A percentile compares a stretch with the other conserved stretches of the same genome.
Conservation (phyloP, 2,797 vertebrate genomes). For the Chelonia mydas region DNA sequence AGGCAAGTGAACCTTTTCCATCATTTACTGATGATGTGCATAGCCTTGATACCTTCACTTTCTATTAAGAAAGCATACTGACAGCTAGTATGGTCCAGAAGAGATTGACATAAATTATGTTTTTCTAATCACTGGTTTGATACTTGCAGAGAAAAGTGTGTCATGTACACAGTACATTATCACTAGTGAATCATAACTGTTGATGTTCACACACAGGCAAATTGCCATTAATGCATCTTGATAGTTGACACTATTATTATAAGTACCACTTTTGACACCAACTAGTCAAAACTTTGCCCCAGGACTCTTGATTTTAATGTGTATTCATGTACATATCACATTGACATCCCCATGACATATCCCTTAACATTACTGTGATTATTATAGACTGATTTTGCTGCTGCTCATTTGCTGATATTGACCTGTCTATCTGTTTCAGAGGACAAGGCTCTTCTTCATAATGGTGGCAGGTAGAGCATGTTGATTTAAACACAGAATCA, state of each 20-base stretch:
- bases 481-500: neutral
- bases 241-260: conserved; percentile 48
- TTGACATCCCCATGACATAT: neutral
- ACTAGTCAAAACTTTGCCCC: conserved; percentile 22
- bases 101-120: conserved; percentile 47
- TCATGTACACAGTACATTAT: conserved; percentile 49
- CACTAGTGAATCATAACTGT: conserved; percentile 40
- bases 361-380: conserved; percentile 8
- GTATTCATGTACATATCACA: conserved; percentile 21
- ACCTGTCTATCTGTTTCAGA: conserved; percentile 13
- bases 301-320: conserved; percentile 31
- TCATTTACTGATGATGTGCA: neutral
- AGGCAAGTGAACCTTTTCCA: neutral
- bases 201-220: conserved; percentile 37
- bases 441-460: neutral
- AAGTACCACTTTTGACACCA: conserved; percentile 53
- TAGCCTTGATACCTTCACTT: neutral
- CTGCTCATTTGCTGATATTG: neutral
- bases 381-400: neutral
- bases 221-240: conserved; percentile 40
- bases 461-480: neutral
- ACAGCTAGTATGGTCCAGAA: conserved; percentile 47
- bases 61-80: neutral
- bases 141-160: conserved; percentile 24
- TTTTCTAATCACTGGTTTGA: conserved; percentile 41